Conservation (phyloP, 2,797 vertebrate species). For the Galagoides demidoff region DNA sequence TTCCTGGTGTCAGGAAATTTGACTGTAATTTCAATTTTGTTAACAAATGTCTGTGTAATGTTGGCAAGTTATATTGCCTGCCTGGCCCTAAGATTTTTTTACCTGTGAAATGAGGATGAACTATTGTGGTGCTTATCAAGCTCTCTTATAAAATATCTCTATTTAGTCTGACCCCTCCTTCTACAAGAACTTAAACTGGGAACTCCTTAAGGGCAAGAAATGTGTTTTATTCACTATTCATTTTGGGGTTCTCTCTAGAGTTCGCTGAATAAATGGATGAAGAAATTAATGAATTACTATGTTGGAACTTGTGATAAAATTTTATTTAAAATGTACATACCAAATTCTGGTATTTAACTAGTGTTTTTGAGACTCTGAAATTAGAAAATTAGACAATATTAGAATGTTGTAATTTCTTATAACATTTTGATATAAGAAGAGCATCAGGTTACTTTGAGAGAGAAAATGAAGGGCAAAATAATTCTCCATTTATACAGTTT, state of each 20-base stretch:
- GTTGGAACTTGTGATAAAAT: not conserved
- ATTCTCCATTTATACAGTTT: not conserved
- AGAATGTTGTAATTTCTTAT: not conserved
- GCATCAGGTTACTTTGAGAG: not conserved
- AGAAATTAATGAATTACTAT: not conserved
- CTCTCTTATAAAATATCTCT: not conserved
- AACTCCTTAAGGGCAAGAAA: not conserved
- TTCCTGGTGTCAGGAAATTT: not conserved
- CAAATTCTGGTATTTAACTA: not conserved
- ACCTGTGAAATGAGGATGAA: not conserved
- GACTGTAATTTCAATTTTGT: not conserved
- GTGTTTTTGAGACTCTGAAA: conserved; percentile 32
- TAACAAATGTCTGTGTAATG: not conserved
- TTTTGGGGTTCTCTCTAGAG: not conserved
- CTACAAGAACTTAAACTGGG: not conserved
- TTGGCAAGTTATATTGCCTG: not conserved
- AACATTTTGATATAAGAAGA: not conserved
- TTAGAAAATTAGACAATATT: not conserved
- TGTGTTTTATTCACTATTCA: not conserved
- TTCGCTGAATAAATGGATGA: not conserved
- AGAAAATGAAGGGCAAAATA: not conserved
- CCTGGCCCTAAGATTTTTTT: not conserved
- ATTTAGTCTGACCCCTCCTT: not conserved
- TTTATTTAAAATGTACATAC: not conserved
- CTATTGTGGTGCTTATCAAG: not conserved